Evolutionary conservation across 2,797 vertebrate genomes (phyloP).

Genomic region (Paedocypris micromegethes): DNA sequence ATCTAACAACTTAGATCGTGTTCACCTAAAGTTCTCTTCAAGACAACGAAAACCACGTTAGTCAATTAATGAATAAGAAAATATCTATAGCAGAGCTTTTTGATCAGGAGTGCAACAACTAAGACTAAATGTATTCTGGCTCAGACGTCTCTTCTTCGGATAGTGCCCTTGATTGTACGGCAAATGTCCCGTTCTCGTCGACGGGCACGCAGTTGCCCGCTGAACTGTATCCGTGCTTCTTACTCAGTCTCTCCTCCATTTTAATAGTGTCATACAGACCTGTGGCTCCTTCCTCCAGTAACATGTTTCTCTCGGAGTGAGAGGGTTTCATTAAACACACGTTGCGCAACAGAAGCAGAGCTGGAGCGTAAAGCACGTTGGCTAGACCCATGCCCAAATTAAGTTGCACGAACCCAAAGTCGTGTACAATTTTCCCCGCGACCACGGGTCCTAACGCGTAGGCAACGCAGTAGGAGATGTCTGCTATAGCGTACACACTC

Average conservation of each 20-base stretch:
- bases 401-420: constrained; percentile 88
- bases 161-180: constrained; percentile 60
- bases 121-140: constrained; percentile 78
- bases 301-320: constrained; percentile 85
- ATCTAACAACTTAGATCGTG: constrained; percentile 8
- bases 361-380: constrained; percentile 91
- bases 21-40: constrained; percentile 15
- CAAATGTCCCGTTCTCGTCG: constrained; percentile 71
- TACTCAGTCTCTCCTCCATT: constrained; percentile 80
- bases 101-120: constrained; percentile 15
- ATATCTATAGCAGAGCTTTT: constrained; percentile 19
- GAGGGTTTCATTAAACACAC: constrained; percentile 89
- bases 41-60: constrained; percentile 16
- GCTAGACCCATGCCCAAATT: constrained; percentile 94
- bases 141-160: constrained; percentile 83
- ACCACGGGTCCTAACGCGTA: constrained; percentile 91
- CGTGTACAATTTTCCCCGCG: constrained; percentile 91
- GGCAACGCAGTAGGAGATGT: constrained; percentile 94
- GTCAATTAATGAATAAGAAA: constrained; percentile 11
- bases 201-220: constrained; percentile 50
- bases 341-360: constrained; percentile 84
- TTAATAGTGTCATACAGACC: constrained; percentile 92
- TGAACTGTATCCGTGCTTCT: constrained; percentile 65
- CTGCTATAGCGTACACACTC: constrained; percentile 95
- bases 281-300: constrained; percentile 87